Base-by-base conservation (phyloP, 1,140 invertebrate species). In the Archivesica marissinica region DNA sequence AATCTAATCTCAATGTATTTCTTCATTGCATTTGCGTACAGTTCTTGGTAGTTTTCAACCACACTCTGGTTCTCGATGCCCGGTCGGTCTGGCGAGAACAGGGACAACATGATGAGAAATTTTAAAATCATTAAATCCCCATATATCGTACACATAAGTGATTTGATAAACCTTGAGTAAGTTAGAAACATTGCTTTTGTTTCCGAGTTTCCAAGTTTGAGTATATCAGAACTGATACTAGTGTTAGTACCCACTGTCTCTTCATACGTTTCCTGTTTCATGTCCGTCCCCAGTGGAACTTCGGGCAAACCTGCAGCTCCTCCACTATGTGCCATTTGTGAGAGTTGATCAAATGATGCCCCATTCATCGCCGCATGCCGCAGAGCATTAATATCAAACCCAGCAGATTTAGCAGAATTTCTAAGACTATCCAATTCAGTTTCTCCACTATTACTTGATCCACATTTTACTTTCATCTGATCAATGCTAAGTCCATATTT, bases 91-190 rank as follows among this genome's bases (percentile, higher is more conserved):
- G 91, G 86, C 9, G 92, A 92, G 82, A 92, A 91, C 38, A 93
- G 83, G 11, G 92, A 90, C 77, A 93, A 84, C 77, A 93, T 88
- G 25, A 93, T 92, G 0, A 92, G 75, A 9, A 92, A 28, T 86
- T 92, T 91, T 0, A 92, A 78, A 25, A 90, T 79, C 28, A 90
- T 54, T n/a, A 91, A 74, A 81, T 92, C 91, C 1, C 91, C 91
- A 54, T 88, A 87, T 38, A 91, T 90, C 20, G 87, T 88, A 35
- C 41, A 70, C 91, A 92, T 91, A 15, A 92, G 41, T 2, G 91
- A 90, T 59, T 88, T 90, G 39, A 92, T 90, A 66, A 92, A 92
- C 68, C 90, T 91, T 30, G 89, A 88, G 84, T 92, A 92, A 3
- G 90, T 91, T 47, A 89, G 74, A 79, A 91, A 92, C 87, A 92